These are phyloP conservation scores for Lycaon pictus DNA, from an alignment of 2,113 vertebrate species.

Conservation along the genomic window DNA sequence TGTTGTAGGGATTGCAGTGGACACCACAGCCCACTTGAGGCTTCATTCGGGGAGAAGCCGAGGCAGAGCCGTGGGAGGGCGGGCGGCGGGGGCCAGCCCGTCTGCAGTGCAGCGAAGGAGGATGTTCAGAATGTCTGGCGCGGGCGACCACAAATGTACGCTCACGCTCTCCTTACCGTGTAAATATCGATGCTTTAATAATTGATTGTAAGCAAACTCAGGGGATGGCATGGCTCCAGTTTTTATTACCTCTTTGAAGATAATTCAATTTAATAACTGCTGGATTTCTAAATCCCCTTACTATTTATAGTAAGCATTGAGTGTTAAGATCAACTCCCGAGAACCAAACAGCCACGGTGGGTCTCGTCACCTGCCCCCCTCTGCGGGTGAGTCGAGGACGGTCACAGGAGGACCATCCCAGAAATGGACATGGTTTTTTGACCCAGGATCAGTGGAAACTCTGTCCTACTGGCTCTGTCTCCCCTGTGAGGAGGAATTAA, in stretches of 20 bases:
- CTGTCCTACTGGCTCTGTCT: accelerated
- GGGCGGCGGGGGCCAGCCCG: accelerated
- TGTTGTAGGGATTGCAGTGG: accelerated
- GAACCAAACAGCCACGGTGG: accelerated
- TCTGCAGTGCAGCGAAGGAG: not conserved
- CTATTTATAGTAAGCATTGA: not conserved
- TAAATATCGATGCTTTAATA: accelerated
- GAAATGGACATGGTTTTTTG: accelerated
- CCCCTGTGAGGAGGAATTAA: not conserved
- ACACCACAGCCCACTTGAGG: not conserved
- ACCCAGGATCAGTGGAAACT: not conserved
- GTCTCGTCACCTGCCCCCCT: not conserved
- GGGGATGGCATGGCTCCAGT: not conserved
- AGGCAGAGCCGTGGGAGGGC: not conserved
- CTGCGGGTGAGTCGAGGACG: accelerated
- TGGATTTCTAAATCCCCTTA: not conserved
- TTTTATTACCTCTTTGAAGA: not conserved
- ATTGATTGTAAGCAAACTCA: not conserved
- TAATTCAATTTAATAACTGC: not conserved
- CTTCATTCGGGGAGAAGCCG: accelerated
- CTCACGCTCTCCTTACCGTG: accelerated
- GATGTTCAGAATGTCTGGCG: accelerated
- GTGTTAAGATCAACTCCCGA: not conserved
- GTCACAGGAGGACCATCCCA: not conserved
- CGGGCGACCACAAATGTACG: accelerated